phyloP scores from a whole-genome alignment of 2,888 invertebrate species.

The Prionchulus punctatus region DNA sequence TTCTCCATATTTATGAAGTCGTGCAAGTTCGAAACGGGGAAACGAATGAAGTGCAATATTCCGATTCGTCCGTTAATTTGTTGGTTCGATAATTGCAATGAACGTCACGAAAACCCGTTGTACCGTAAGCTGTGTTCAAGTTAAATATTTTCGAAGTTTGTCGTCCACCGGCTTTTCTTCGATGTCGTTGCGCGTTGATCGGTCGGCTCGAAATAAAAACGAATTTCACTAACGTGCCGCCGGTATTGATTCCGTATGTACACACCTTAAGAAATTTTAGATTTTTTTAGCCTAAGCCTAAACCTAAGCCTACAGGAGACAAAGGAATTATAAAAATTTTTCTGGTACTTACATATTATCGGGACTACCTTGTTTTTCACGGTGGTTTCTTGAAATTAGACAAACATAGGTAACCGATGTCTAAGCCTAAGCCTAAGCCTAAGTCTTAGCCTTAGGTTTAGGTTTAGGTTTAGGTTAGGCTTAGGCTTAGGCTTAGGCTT shows the following conservation, averaged over 20 bases:
- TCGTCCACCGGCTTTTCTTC: slow-evolving; percentile 49
- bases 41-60: slow-evolving; percentile 86
- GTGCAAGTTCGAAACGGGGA: slow-evolving; percentile 87
- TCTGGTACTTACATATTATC: too few species aligned
- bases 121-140: slow-evolving; percentile 75
- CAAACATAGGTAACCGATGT: too few species aligned
- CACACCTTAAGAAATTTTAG: too few species aligned
- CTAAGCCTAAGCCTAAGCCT: not conserved
- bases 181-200: slow-evolving; percentile 39
- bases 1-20: slow-evolving; percentile 81
- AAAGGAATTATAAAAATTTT: too few species aligned
- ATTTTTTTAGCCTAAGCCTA: too few species aligned
- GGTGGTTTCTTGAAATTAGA: too few species aligned
- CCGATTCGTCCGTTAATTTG: slow-evolving; percentile 48
- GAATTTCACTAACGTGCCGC: slow-evolving; percentile 84
- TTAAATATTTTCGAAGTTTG: slow-evolving; percentile 64
- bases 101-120: slow-evolving; percentile 71
- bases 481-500: slow-evolving; percentile 4
- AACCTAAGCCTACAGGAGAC: too few species aligned
- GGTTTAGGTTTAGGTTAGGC: not conserved
- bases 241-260: slow-evolving; percentile 98
- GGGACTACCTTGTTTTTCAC: too few species aligned
- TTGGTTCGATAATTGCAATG: slow-evolving; percentile 56
- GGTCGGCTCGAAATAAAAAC: slow-evolving; percentile 95
- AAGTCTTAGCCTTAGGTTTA: not conserved